Conservation (phyloP, 2,888 invertebrate genomes). For the Pandemis cinnamomeana region DNA sequence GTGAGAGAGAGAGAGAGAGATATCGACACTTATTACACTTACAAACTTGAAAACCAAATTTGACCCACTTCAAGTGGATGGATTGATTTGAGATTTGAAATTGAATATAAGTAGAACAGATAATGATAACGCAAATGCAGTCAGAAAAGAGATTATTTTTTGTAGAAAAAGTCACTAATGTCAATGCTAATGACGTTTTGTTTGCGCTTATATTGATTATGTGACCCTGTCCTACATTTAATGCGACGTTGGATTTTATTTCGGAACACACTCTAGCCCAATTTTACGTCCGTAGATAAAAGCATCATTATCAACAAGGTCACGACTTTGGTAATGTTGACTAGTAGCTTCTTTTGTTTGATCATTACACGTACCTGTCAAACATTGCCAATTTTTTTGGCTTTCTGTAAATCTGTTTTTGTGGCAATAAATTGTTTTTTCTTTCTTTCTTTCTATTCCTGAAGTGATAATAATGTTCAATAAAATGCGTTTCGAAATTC, state of each 20-base stretch:
- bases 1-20: too few relatives aligned
- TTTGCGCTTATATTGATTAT: slow-evolving; percentile 1
- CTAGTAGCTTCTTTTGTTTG: not conserved
- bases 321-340: not conserved
- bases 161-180: too few relatives aligned
- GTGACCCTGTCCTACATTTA: slow-evolving; percentile 5
- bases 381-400: too few relatives aligned
- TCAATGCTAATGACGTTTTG: not conserved
- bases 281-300: not conserved
- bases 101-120: not conserved
- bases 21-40: too few relatives aligned
- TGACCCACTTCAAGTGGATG: too few relatives aligned
- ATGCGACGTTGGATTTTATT: not conserved
- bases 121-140: not conserved
- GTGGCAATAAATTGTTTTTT: too few relatives aligned
- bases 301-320: slow-evolving; percentile 2
- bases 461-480: too few relatives aligned
- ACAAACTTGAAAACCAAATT: too few relatives aligned
- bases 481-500: too few relatives aligned
- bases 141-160: not conserved
- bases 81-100: too few relatives aligned
- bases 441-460: too few relatives aligned
- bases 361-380: not conserved
- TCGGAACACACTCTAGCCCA: not conserved
- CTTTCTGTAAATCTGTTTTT: too few relatives aligned